Percentiles rank a stretch among this genome's conserved stretches.
phyloP scores from a whole-genome alignment of 2,888 invertebrate species.

The Drosophila macrospina region DNA sequence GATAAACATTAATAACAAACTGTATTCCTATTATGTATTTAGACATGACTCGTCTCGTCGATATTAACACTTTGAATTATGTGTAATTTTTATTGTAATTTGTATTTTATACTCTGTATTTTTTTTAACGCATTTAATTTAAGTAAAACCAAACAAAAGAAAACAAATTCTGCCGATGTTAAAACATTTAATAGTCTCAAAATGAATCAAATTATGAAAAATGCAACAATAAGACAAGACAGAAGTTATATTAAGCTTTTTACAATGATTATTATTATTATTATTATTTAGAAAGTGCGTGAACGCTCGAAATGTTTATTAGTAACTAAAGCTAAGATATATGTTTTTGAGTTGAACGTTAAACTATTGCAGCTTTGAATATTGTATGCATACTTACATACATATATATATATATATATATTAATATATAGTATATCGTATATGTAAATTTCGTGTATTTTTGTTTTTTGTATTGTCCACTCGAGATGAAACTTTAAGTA shows the following conservation, averaged over 20 bases:
- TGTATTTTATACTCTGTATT: constrained; percentile 17
- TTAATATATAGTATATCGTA: constrained; percentile 15
- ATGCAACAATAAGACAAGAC: background rate
- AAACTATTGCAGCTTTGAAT: constrained; percentile 20
- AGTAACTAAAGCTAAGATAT: constrained; percentile 27
- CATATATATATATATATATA: too few species aligned
- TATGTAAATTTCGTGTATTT: constrained; percentile 34
- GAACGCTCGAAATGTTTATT: constrained; percentile 33
- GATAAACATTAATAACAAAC: constrained; percentile 57
- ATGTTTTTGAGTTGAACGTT: constrained; percentile 36
- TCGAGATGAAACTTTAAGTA: constrained; percentile 17
- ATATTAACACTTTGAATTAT: constrained; percentile 57
- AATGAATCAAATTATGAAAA: constrained; percentile 8
- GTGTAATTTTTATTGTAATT: constrained; percentile 42
- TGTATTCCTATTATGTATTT: constrained; percentile 72
- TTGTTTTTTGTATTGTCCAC: constrained; percentile 1
- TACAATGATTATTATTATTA: background rate
- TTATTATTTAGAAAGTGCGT: constrained; percentile 30
- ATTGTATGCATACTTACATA: too few species aligned
- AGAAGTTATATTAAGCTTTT: constrained; percentile 29
- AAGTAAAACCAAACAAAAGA: constrained; percentile 34
- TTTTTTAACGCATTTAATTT: constrained; percentile 42
- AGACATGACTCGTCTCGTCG: constrained; percentile 46
- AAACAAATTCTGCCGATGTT: constrained; percentile 37
- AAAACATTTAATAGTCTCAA: constrained; percentile 44